phyloP scores from a whole-genome alignment of 2,113 vertebrate species.

The Eidolon helvum region DNA sequence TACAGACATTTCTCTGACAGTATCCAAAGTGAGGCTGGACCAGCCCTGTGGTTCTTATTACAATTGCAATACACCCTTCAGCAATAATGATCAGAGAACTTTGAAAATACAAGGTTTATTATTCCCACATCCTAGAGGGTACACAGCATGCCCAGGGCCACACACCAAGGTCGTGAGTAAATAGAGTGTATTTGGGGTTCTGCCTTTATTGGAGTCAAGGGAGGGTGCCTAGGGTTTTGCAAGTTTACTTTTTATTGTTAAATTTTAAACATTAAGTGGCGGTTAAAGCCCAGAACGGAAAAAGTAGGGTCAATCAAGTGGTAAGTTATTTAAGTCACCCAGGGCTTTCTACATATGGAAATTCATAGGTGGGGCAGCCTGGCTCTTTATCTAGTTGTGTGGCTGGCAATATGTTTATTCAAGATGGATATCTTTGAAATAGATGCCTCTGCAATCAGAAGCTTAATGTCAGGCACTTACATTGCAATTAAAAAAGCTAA shows the following conservation, averaged over 20 bases:
- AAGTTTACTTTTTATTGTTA: background rate
- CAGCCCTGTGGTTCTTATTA: background rate
- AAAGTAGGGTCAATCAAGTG: background rate
- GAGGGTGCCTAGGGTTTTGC: background rate
- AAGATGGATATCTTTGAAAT: background rate
- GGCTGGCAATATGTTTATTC: background rate
- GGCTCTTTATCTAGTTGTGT: background rate
- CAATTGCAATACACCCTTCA: background rate
- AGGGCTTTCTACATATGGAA: background rate
- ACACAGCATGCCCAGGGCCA: rapidly evolving
- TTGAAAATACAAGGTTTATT: background rate
- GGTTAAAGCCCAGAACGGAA: background rate
- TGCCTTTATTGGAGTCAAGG: background rate
- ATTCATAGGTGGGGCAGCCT: background rate
- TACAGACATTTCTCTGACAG: background rate
- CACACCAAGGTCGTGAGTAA: background rate
- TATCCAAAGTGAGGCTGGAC: background rate
- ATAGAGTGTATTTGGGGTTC: background rate
- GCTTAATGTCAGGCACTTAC: background rate
- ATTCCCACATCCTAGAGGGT: background rate
- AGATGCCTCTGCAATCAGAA: background rate
- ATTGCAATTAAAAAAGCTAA: background rate
- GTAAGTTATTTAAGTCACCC: background rate
- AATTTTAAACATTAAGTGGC: background rate
- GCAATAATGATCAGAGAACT: background rate